Evolutionary conservation across 2,888 invertebrate species (phyloP).

Genomic region (Lasioglossum oenotherae): DNA sequence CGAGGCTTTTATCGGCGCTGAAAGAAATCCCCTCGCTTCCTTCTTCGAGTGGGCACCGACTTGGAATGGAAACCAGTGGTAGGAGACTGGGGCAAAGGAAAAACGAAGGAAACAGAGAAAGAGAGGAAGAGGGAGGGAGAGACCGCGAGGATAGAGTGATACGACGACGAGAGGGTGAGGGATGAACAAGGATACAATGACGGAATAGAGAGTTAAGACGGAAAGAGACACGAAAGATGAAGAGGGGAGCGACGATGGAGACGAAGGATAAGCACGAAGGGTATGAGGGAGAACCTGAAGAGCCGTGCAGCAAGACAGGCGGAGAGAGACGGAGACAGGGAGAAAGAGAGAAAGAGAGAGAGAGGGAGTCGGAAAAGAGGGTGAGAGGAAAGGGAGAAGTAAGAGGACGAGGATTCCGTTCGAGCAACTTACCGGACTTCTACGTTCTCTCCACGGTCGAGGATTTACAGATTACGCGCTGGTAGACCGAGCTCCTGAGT

Average conservation of each 20-base stretch:
- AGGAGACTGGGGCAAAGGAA: conserved; percentile 62
- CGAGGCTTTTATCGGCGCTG: conserved; percentile 82
- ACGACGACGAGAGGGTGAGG: conserved; percentile 12
- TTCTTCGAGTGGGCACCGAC: conserved; percentile 70
- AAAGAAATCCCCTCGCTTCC: conserved; percentile 79
- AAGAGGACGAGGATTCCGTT: conserved; percentile 78
- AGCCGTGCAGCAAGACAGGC: conserved; percentile 50
- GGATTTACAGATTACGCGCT: conserved; percentile 84
- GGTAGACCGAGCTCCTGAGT: conserved; percentile 71
- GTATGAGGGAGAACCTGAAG: conserved; percentile 50
- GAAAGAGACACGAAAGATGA: conserved; percentile 64
- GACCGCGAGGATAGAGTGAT: conserved; percentile 43
- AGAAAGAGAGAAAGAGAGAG: neutral
- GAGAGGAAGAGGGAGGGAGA: conserved; percentile 13
- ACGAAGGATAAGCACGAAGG: conserved; percentile 59
- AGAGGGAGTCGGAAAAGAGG: neutral
- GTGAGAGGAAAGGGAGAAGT: conserved; percentile 48
- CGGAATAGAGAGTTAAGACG: conserved; percentile 47
- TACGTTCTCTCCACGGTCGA: conserved; percentile 81
- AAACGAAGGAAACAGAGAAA: conserved; percentile 53
- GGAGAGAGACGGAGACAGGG: conserved; percentile 20
- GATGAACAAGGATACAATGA: conserved; percentile 14
- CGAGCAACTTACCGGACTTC: conserved; percentile 83
- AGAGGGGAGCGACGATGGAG: conserved; percentile 64
- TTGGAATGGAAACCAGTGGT: conserved; percentile 58